These are phyloP conservation scores for Thryonomys swinderianus DNA, from an alignment of 2,113 vertebrate genomes.

Conservation along the genomic window DNA sequence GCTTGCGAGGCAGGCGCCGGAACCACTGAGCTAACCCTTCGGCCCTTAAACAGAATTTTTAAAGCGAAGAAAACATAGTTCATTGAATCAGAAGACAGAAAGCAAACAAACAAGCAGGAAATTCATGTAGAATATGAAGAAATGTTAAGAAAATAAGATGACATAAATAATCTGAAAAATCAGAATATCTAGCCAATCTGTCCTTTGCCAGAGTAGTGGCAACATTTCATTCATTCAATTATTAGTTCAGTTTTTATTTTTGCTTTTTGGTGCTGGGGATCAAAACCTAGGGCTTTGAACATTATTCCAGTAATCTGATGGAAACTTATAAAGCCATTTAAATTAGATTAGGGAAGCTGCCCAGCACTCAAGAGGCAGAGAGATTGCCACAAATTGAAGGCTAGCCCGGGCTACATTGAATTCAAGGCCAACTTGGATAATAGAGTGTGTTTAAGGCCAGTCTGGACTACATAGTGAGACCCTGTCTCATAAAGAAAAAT, in stretches of 20 bases:
- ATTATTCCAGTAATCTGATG: conserved; percentile 15
- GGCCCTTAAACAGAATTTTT: too few species aligned
- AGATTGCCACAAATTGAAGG: background rate
- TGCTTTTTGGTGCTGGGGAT: background rate
- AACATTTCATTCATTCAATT: background rate
- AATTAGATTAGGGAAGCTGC: background rate
- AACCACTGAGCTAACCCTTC: too few species aligned
- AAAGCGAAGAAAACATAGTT: conserved; percentile 21
- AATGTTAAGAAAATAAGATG: background rate
- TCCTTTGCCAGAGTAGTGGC: background rate
- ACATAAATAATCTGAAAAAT: background rate
- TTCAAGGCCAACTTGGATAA: too few species aligned
- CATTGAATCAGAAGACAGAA: background rate
- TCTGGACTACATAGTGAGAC: background rate
- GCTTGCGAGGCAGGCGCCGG: too few species aligned
- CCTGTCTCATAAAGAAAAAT: background rate
- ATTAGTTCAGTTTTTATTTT: background rate
- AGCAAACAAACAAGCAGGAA: background rate
- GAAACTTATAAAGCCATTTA: background rate
- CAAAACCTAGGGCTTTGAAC: background rate
- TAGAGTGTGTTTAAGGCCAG: background rate
- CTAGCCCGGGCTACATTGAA: background rate
- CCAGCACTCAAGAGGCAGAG: background rate
- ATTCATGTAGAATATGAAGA: background rate
- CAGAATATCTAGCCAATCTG: background rate